Conservation (phyloP, 2,113 vertebrate species). For the Megalops atlanticus region DNA sequence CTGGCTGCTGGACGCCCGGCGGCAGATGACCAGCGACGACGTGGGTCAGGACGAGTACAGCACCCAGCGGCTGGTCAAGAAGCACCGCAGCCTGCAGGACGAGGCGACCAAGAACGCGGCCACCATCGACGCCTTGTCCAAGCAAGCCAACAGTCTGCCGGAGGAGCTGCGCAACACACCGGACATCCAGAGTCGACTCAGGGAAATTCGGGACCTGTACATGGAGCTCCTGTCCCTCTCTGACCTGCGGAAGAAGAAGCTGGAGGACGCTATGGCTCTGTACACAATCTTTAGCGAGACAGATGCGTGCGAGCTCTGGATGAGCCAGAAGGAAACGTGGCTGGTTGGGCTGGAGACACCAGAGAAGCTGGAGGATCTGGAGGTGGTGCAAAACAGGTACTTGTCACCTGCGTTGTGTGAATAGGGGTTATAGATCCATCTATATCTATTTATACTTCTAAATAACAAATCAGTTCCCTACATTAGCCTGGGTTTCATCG, state of each 20-base stretch:
- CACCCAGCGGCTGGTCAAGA: slow-evolving; percentile 81
- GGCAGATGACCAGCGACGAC: slow-evolving; percentile 77
- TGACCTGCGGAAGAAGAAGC: slow-evolving; percentile 76
- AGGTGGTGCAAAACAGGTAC: slow-evolving; percentile 92
- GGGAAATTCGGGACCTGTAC: slow-evolving; percentile 77
- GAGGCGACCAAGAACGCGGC: slow-evolving; percentile 74
- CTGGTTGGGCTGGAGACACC: slow-evolving; percentile 83
- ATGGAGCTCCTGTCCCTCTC: slow-evolving; percentile 80
- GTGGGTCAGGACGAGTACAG: slow-evolving; percentile 88
- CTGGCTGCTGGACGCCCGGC: slow-evolving; percentile 80
- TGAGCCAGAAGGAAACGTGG: slow-evolving; percentile 95
- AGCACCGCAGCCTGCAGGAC: slow-evolving; percentile 80
- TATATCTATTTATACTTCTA: neutral
- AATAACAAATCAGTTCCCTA: neutral
- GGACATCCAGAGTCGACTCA: slow-evolving; percentile 79
- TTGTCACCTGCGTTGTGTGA: neutral
- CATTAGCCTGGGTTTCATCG: neutral
- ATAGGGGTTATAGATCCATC: neutral
- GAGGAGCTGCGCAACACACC: slow-evolving; percentile 82
- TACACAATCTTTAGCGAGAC: slow-evolving; percentile 95
- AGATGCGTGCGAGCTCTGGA: slow-evolving; percentile 92
- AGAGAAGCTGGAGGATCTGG: slow-evolving; percentile 88
- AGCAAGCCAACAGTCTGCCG: slow-evolving; percentile 79
- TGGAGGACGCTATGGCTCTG: slow-evolving; percentile 84
- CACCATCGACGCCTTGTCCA: slow-evolving; percentile 76